Conservation (phyloP, 1,140 invertebrate species). For the Penaeus indicus region DNA sequence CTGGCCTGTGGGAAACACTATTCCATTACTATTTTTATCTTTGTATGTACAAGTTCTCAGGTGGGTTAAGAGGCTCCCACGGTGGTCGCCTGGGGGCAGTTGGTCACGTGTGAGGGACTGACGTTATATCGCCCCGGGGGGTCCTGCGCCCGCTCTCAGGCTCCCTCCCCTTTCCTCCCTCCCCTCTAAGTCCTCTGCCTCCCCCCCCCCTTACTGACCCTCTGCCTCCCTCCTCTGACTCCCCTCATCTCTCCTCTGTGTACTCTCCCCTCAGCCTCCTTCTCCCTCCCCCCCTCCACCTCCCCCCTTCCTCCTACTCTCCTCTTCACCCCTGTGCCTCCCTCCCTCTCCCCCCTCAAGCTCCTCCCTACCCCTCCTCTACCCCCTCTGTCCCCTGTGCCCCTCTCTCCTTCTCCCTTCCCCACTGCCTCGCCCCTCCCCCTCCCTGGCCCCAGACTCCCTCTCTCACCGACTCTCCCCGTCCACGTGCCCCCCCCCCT, state of each 20-base stretch:
- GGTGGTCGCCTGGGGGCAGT: background rate
- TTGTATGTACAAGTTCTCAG: too few species aligned
- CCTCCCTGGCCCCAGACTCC: background rate
- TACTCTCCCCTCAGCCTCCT: too few species aligned
- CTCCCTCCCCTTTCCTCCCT: too few species aligned
- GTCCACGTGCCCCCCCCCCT: too few species aligned
- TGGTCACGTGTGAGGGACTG: constrained; percentile 33
- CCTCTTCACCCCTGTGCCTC: background rate
- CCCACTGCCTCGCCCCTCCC: background rate
- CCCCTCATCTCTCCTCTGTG: background rate
- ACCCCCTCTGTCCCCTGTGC: background rate
- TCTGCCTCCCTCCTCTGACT: background rate
- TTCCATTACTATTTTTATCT: too few species aligned
- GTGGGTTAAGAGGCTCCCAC: constrained; percentile 25
- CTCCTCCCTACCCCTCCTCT: background rate
- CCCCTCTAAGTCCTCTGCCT: background rate
- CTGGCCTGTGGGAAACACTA: background rate
- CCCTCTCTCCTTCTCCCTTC: background rate
- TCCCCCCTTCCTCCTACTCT: background rate
- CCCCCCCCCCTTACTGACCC: background rate
- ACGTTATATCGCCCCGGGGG: constrained; percentile 20
- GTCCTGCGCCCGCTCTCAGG: background rate
- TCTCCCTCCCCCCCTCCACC: background rate
- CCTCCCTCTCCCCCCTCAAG: background rate
- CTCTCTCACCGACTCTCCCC: background rate